Evolutionary conservation across 2,888 invertebrate species (phyloP).

Genomic region (Drosophila lacicola): DNA sequence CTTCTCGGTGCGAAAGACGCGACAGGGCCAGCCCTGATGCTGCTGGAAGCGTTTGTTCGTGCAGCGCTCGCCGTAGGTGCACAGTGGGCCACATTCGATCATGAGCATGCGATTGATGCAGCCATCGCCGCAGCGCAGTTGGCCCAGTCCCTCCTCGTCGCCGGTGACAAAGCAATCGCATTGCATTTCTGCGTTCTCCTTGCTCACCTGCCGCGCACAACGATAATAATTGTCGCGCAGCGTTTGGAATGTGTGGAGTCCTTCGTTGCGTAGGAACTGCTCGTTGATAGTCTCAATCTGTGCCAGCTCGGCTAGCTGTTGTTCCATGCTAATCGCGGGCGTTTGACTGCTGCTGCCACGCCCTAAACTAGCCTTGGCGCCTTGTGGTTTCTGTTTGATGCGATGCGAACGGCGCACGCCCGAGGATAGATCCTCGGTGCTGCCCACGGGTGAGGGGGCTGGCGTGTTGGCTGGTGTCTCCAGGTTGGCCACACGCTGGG

Average conservation of each 20-base stretch:
- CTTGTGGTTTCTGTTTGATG: slow-evolving; percentile 90
- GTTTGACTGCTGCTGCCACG: slow-evolving; percentile 86
- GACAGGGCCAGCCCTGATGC: slow-evolving; percentile 92
- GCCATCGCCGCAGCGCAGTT: slow-evolving; percentile 96
- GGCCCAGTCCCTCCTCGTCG: slow-evolving; percentile 94
- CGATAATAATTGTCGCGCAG: slow-evolving; percentile 95
- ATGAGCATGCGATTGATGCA: slow-evolving; percentile 97
- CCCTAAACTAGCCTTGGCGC: slow-evolving; percentile 82
- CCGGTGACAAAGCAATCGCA: slow-evolving; percentile 97
- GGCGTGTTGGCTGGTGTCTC: slow-evolving; percentile 80
- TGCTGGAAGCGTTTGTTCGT: slow-evolving; percentile 98
- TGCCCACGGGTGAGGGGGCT: slow-evolving; percentile 48
- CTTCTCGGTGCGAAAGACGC: slow-evolving; percentile 94
- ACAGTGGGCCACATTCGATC: slow-evolving; percentile 98
- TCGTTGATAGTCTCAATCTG: slow-evolving; percentile 83
- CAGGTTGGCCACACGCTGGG: slow-evolving; percentile 47
- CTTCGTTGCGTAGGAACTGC: slow-evolving; percentile 83
- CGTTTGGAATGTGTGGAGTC: slow-evolving; percentile 91
- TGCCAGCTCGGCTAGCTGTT: slow-evolving; percentile 80
- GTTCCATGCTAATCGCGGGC: slow-evolving; percentile 78
- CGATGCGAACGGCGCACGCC: slow-evolving; percentile 90
- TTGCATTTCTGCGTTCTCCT: slow-evolving; percentile 96
- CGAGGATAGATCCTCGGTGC: slow-evolving; percentile 39
- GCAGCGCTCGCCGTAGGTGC: slow-evolving; percentile 95
- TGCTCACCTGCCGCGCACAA: slow-evolving; percentile 93